Percentiles rank a stretch among this genome's conserved stretches.
Evolutionary conservation across 2,797 vertebrate species (phyloP).

Genomic region (Amblyraja radiata): DNA sequence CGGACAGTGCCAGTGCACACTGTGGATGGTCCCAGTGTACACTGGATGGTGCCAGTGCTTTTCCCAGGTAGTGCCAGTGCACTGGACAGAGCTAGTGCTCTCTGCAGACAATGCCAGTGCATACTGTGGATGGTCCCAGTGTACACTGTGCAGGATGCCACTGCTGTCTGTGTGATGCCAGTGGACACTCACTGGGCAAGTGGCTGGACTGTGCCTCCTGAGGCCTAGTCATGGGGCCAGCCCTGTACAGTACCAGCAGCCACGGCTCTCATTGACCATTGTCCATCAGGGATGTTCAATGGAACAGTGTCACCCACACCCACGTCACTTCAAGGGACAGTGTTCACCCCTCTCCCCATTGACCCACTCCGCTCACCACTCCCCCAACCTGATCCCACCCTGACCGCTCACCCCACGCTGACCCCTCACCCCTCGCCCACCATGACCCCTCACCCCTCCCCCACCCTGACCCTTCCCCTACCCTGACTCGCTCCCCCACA

Average conservation of each 20-base stretch:
- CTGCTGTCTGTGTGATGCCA: no score
- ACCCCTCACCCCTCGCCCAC: no score
- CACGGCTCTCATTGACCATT: not conserved
- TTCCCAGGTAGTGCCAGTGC: no score
- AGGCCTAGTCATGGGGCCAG: not conserved
- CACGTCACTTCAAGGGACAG: not conserved
- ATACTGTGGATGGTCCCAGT: not conserved
- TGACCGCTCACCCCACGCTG: no score
- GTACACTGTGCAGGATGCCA: not conserved
- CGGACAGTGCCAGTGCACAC: not conserved
- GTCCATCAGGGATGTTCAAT: not conserved
- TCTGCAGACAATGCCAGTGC: not conserved
- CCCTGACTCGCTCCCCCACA: no score
- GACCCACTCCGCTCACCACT: no score
- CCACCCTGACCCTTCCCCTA: no score
- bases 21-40: not conserved
- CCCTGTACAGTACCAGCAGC: not conserved
- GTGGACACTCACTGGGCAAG: no score
- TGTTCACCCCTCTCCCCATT: no score
- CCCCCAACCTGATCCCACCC: no score
- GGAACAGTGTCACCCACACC: no score
- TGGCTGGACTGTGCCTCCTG: not conserved
- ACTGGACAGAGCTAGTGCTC: not conserved
- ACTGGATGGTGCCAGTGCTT: not conserved
- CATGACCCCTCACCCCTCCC: no score